Base-by-base conservation (phyloP, 2,888 invertebrate genomes). In the Acrocera orbiculus region DNA sequence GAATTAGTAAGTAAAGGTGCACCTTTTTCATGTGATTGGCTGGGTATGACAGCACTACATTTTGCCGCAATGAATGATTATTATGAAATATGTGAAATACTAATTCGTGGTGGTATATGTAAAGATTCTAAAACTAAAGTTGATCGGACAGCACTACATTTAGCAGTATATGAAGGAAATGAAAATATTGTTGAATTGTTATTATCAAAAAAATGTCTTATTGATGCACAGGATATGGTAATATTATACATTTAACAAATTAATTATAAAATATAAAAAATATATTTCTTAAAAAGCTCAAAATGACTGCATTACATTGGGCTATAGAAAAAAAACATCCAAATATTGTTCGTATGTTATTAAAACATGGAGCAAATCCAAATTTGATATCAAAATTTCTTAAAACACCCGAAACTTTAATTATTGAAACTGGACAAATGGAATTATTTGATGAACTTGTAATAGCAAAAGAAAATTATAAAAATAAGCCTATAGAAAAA, bases 291-390 rank as follows among this genome's bases (percentile, higher is more conserved):
- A 15, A 29, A 28, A 49, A 83, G 82, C 59, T 85, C 13, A 70
- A 72, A 48, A 85, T 85, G 90, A 90, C 90, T 26, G 86, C 92
- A 24, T 65, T 93, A 36, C 92, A 93, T 63, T 92, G 92, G 92
- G 89, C 92, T 5, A 80, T 80, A 26, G 82, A 85, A 61, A 75
- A 79, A 47, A 76, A 77, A 2, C 80, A 86, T 60, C 56, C 66
- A 16, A 65, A 67, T 38, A 69, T 78, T 29, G 80, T 78, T 27
- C 66, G 71, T 33, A 54, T 72, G 40, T 64, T 93, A 42, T 56
- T 92, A 30, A 67, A 70, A 36, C 64, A 71, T 48, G 82, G 85
- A 33, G 86, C 89, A 0, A 73, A 80, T 54, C 66, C 73, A 7
- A 62, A 62, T 29, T 56, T 69, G 40, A 53, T 64, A 30, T 82